phyloP scores from a whole-genome alignment of 2,797 vertebrate genomes.

The Spea hammondii region DNA sequence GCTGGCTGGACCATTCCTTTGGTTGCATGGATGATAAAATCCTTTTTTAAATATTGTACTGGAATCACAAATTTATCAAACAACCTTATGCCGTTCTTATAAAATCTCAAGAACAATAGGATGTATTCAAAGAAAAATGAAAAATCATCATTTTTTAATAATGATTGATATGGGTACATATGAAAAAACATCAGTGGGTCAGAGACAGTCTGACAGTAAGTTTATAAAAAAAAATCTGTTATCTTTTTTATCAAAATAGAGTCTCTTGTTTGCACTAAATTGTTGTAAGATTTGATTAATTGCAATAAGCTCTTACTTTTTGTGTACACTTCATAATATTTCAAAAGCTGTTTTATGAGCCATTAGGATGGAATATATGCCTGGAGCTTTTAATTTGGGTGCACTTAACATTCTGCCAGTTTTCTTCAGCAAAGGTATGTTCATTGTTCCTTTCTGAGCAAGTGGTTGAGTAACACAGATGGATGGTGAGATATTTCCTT shows the following conservation, averaged over 20 bases:
- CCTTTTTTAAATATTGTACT: too few relatives aligned
- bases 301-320: background rate
- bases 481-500: background rate
- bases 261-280: background rate
- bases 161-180: too few relatives aligned
- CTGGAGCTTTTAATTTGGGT: conserved; percentile 6
- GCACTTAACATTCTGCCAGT: background rate
- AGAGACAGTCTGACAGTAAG: too few relatives aligned
- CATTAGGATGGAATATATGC: conserved; percentile 1
- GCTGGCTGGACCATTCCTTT: too few relatives aligned
- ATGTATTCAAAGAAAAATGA: too few relatives aligned
- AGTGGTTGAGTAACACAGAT: background rate
- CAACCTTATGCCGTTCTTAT: too few relatives aligned
- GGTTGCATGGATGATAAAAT: too few relatives aligned
- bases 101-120: too few relatives aligned
- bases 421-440: conserved; percentile 1
- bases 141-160: too few relatives aligned
- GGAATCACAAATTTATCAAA: too few relatives aligned
- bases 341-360: conserved; percentile 1
- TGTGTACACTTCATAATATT: background rate
- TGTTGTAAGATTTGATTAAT: background rate
- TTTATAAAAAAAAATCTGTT: too few relatives aligned
- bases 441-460: background rate
- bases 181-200: too few relatives aligned
- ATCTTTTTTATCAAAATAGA: background rate